These are phyloP conservation scores for Chrysopa pallens DNA, from an alignment of 1,140 invertebrate genomes.

Conservation along the genomic window DNA sequence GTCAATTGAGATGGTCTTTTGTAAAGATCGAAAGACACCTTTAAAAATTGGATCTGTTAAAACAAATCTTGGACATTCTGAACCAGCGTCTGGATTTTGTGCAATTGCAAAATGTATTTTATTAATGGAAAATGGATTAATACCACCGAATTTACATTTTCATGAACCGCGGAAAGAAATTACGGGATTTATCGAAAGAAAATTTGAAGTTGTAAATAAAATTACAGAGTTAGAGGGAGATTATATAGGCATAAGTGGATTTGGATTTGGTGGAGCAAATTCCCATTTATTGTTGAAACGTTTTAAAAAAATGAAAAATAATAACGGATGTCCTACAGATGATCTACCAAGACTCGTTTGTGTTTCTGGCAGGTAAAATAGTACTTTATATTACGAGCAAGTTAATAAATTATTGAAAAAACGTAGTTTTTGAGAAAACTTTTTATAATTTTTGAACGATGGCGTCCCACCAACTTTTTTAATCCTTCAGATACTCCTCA, in stretches of 20 bases:
- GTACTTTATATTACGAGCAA: too few species aligned
- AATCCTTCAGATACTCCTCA: too few species aligned
- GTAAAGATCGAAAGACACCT: constrained; percentile 25
- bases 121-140: constrained; percentile 40
- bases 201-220: constrained; percentile 43
- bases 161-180: constrained; percentile 53
- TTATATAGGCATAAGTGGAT: constrained; percentile 30
- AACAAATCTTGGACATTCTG: constrained; percentile 54
- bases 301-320: constrained; percentile 29
- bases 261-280: constrained; percentile 44
- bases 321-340: constrained; percentile 26
- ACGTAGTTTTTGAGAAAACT: too few species aligned
- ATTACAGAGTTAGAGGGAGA: constrained; percentile 37
- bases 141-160: constrained; percentile 56
- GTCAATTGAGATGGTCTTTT: constrained; percentile 18
- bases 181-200: constrained; percentile 42
- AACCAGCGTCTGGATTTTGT: constrained; percentile 38
- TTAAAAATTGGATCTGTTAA: constrained; percentile 51
- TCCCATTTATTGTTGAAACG: constrained; percentile 46
- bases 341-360: constrained; percentile 40
- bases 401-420: too few species aligned
- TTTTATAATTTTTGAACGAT: too few species aligned
- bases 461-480: too few species aligned
- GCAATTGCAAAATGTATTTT: constrained; percentile 41
- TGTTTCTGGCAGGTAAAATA: constrained; percentile 28